Evolutionary conservation across 1,140 invertebrate genomes (phyloP), one percentile per base, ranked within the genome.

Genomic region (Ostrea denselamellosa): DNA sequence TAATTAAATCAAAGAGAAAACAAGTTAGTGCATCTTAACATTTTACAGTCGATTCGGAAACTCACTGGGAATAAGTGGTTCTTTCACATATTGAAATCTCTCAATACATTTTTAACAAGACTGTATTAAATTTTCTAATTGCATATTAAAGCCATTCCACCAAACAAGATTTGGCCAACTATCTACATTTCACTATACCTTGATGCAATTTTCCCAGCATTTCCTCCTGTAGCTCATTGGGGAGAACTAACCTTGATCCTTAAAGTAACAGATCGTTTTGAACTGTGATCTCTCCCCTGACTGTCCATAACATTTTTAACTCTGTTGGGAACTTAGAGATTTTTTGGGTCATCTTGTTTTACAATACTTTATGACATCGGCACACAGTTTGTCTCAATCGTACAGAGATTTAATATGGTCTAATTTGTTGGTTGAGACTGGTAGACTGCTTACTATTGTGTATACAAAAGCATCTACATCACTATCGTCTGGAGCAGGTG

Each of bases 221-320:
- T 58, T 58, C 56, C 56, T 58, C 19, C 19, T 58, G 56, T 17
- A 58, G 10, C 4, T 14, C 10, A 17, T 58, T 58, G 56, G 56
- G 56, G 56, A 17, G 4, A 58, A 58, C 56, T 58, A 17, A 58
- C 56, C 56, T 58, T 58, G 7, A 12, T 58, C 56, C 56, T 0
- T 58, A 12, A 9, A 58, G 19, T 58, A 58, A 58, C 8, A 58
- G 12, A 58, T 10, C 56, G 12, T 58, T 58, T 58, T 58, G 0
- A 12, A 58, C 56, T 58, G 56, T 58, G 4, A 58, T 12, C 8
- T 58, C 56, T 58, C 56, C 56, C 56, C 54, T 56, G 54, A 56
- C 17, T 56, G 2, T 8, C 54, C 68, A 34, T 25, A 54, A 12
- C 58, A 89, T 17, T 94, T 44, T 44, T 44, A 44, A 44, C 5